These are phyloP conservation scores for Busseola fusca DNA, from an alignment of 2,888 invertebrate genomes.

Conservation along the genomic window DNA sequence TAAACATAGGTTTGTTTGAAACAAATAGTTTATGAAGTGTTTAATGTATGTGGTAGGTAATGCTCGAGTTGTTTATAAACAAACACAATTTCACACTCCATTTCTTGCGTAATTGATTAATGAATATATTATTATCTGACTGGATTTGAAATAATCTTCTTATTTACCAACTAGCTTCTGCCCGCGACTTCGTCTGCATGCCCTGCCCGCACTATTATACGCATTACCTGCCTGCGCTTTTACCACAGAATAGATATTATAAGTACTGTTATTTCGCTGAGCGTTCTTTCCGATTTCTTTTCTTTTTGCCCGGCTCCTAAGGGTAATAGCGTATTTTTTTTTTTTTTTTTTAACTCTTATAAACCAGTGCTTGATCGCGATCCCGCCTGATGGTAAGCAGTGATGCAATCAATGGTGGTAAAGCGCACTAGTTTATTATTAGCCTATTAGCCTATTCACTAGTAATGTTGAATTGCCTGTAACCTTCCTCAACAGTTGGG, in stretches of 20 bases:
- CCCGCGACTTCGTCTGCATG: background rate
- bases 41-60: conserved; percentile 16
- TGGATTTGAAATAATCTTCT: background rate
- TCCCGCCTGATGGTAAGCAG: too few relatives aligned
- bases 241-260: background rate
- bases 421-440: too few relatives aligned
- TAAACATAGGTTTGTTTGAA: conserved; percentile 29
- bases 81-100: conserved; percentile 29
- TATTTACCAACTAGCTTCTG: background rate
- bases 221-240: background rate
- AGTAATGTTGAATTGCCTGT: background rate
- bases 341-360: too few relatives aligned
- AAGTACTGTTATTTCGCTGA: background rate
- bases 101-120: conserved; percentile 19
- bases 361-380: too few relatives aligned
- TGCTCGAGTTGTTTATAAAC: conserved; percentile 15
- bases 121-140: background rate
- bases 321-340: background rate
- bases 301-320: background rate
- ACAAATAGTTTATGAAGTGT: conserved; percentile 18
- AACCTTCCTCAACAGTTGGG: background rate
- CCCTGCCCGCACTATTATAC: too few relatives aligned
- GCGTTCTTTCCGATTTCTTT: background rate
- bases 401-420: too few relatives aligned
- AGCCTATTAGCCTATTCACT: too few relatives aligned